These are phyloP conservation scores for Ciconia stormi DNA, from an alignment of 2,113 vertebrate genomes.

Conservation along the genomic window DNA sequence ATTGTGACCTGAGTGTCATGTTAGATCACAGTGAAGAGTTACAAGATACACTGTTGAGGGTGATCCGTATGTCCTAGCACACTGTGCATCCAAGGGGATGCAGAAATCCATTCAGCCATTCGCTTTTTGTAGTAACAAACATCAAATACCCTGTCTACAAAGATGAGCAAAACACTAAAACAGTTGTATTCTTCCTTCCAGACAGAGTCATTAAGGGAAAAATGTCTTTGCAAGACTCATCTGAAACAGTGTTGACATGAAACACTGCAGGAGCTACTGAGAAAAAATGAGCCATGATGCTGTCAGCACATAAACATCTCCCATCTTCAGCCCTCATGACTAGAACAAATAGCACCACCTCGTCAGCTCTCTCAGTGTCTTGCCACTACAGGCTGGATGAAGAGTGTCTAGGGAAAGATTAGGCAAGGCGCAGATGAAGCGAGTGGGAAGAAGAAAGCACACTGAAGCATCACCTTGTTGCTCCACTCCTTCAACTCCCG, in stretches of 20 bases:
- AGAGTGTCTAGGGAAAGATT: constrained; percentile 49
- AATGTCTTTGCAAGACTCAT: constrained; percentile 8
- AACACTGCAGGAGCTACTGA: background rate
- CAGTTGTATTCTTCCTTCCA: background rate
- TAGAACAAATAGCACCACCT: constrained; percentile 32
- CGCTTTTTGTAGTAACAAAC: background rate
- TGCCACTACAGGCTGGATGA: constrained; percentile 20
- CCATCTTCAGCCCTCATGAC: background rate
- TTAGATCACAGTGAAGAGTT: background rate
- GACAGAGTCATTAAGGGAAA: background rate
- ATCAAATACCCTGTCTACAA: background rate
- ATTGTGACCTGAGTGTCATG: background rate
- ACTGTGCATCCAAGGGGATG: background rate
- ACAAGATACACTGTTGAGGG: background rate
- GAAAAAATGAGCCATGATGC: constrained; percentile 18
- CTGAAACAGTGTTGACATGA: background rate
- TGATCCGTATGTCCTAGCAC: background rate
- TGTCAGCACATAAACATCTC: constrained; percentile 3
- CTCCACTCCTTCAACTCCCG: constrained; percentile 12
- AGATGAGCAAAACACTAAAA: background rate
- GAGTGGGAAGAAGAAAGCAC: constrained; percentile 48
- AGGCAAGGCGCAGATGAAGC: constrained; percentile 37
- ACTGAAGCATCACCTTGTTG: constrained; percentile 35
- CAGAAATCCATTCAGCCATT: background rate
- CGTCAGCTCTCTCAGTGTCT: background rate